Evolutionary conservation across 2,113 vertebrate species (phyloP).

Genomic region (Vanacampus margaritifer): DNA sequence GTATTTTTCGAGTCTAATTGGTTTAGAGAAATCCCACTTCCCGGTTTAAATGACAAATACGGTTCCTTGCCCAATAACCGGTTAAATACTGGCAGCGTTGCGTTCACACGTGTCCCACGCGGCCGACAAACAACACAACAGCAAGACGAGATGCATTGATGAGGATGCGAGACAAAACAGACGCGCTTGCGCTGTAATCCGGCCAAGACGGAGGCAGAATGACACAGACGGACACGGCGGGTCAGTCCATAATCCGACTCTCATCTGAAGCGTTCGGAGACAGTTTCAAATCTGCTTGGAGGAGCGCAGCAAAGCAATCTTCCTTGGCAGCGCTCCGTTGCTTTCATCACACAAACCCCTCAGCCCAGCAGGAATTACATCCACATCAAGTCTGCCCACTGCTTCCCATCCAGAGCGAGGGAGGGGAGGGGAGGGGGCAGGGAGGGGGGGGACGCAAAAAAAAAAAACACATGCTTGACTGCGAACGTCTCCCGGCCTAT

Average conservation of each 20-base stretch:
- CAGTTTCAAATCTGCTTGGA: slow-evolving; percentile 99
- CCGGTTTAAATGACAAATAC: not conserved
- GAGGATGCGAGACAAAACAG: slow-evolving; percentile 87
- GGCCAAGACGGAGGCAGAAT: slow-evolving; percentile 91
- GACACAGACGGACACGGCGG: slow-evolving; percentile 92
- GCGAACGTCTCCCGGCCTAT: slow-evolving; percentile 60
- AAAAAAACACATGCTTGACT: slow-evolving; percentile 80
- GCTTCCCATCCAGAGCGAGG: slow-evolving; percentile 78
- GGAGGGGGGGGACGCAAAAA: not conserved
- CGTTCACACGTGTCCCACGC: slow-evolving; percentile 74
- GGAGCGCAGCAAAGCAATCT: slow-evolving; percentile 99
- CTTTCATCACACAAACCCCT: slow-evolving; percentile 99
- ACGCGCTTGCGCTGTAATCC: slow-evolving; percentile 86
- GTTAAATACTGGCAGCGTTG: not conserved
- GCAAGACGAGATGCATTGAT: slow-evolving; percentile 80
- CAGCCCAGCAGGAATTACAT: slow-evolving; percentile 99
- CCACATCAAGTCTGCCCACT: slow-evolving; percentile 88
- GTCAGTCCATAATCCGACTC: slow-evolving; percentile 99
- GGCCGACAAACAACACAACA: slow-evolving; percentile 76
- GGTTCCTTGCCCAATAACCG: not conserved
- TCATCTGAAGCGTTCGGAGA: slow-evolving; percentile 98
- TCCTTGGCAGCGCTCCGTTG: slow-evolving; percentile 95
- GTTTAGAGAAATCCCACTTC: not conserved
- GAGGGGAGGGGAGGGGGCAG: not conserved
- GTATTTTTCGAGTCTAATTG: not conserved